A percentile compares a stretch with the other conserved stretches of the same genome.
Evolutionary conservation across 2,888 invertebrate genomes (phyloP).

Genomic region (Lysandra bellargus): DNA sequence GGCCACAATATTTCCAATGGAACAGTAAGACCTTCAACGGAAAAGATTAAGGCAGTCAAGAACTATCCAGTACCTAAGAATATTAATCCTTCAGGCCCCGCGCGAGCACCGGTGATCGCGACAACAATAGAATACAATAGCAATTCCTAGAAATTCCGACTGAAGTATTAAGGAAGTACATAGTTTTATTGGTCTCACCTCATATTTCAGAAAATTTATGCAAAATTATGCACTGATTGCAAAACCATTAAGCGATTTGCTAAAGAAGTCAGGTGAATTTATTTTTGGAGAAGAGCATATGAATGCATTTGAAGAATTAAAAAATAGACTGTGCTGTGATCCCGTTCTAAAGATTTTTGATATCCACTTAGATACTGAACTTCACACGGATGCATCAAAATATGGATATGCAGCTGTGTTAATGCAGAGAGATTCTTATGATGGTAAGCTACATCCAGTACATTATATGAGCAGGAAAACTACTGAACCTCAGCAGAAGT

Average conservation of each 20-base stretch:
- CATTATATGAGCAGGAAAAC: background rate
- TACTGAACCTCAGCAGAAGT: background rate
- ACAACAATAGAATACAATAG: too few relatives aligned
- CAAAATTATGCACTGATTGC: conserved; percentile 44
- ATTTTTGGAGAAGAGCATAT: conserved; percentile 33
- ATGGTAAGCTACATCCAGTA: too few relatives aligned
- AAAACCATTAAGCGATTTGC: conserved; percentile 40
- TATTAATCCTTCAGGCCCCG: too few relatives aligned
- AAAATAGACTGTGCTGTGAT: too few relatives aligned
- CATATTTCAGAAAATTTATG: conserved; percentile 45
- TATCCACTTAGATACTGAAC: conserved; percentile 36
- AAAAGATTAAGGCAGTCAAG: conserved; percentile 40
- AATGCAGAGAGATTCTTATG: too few relatives aligned
- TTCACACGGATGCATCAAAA: conserved; percentile 41
- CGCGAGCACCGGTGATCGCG: too few relatives aligned
- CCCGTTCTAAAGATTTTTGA: conserved; percentile 33
- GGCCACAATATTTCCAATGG: conserved; percentile 41
- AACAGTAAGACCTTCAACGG: conserved; percentile 38
- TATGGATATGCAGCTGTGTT: conserved; percentile 38
- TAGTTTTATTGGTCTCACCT: conserved; percentile 41
- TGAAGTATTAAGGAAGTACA: conserved; percentile 43
- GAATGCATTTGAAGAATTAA: too few relatives aligned
- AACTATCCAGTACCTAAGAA: conserved; percentile 40
- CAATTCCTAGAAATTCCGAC: too few relatives aligned
- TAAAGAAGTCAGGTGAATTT: conserved; percentile 34